phyloP scores from a whole-genome alignment of 2,797 vertebrate species.

The Anniella stebbinsi region DNA sequence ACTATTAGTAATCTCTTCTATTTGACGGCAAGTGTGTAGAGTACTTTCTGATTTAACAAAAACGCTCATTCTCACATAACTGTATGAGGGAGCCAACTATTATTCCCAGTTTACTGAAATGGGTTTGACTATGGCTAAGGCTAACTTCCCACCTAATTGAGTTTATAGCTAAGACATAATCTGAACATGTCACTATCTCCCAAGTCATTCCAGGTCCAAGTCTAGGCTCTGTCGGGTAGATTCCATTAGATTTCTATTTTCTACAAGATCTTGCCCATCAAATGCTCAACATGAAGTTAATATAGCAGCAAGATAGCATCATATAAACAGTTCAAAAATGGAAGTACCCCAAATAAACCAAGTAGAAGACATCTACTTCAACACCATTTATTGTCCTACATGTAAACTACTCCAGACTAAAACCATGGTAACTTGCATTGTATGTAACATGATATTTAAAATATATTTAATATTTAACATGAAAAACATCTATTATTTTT shows the following conservation, averaged over 20 bases:
- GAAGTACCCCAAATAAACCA: not conserved
- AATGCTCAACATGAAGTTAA: not conserved
- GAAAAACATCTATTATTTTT: not conserved
- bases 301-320: not conserved
- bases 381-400: not conserved
- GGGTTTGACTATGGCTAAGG: not conserved
- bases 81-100: not conserved
- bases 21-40: not conserved
- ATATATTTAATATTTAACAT: not conserved
- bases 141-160: not conserved
- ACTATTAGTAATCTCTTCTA: slow-evolving; percentile 20
- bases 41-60: not conserved
- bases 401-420: not conserved
- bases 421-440: not conserved
- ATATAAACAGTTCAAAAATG: not conserved
- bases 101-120: not conserved
- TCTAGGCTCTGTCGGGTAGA: not conserved
- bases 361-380: not conserved
- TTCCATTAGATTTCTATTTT: not conserved
- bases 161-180: not conserved
- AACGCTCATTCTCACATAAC: not conserved
- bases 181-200: not conserved
- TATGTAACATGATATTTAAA: not conserved
- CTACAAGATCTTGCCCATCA: not conserved
- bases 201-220: not conserved